A percentile compares a stretch with the other conserved stretches of the same genome.
Conservation (phyloP, 2,113 vertebrate species). For the Nanger granti region DNA sequence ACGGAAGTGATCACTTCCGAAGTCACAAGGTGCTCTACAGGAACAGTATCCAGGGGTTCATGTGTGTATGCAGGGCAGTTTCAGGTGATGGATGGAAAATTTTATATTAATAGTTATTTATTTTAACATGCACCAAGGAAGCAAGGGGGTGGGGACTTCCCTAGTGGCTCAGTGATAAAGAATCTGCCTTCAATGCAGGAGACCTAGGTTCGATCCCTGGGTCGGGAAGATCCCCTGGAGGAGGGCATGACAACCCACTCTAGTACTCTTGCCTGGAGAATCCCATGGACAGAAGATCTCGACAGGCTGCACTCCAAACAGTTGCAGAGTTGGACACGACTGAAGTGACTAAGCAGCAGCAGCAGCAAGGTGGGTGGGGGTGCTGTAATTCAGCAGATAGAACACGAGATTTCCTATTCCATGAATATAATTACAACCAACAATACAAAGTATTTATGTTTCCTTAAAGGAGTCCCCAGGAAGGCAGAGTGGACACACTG, state of each 20-base stretch:
- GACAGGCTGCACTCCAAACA: not conserved
- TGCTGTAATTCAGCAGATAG: not conserved
- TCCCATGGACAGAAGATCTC: not conserved
- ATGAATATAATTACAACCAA: not conserved
- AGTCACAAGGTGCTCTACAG: not conserved
- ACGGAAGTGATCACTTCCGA: not conserved
- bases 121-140: not conserved
- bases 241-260: not conserved
- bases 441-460: not conserved
- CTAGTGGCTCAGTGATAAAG: not conserved
- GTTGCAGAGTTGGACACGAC: not conserved
- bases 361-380: not conserved
- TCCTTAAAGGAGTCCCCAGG: not conserved
- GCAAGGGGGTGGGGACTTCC: not conserved
- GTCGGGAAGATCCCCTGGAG: not conserved
- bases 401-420: not conserved
- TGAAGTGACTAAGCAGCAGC: not conserved
- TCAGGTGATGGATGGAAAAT: not conserved
- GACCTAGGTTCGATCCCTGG: not conserved
- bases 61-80: not conserved
- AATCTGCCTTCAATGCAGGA: not conserved
- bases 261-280: not conserved
- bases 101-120: not conserved
- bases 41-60: not conserved
- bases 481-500: not conserved